Evolutionary conservation across 1,140 invertebrate species (phyloP).

Genomic region (Cyrtorhinus lividipennis): DNA sequence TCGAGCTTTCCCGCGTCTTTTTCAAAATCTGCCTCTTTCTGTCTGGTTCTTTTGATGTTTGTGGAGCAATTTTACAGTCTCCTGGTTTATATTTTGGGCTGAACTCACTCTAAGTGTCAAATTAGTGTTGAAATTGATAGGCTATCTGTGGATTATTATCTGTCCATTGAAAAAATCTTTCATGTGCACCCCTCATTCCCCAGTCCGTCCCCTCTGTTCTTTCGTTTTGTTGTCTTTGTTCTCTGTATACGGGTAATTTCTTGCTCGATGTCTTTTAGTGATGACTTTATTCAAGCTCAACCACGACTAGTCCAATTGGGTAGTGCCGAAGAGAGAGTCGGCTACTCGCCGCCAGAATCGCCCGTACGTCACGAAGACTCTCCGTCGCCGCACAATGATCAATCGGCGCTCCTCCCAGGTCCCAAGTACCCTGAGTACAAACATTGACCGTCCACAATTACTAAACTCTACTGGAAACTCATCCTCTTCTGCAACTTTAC

Average conservation of each 20-base stretch:
- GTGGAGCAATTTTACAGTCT: no score
- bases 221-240: neutral
- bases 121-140: no score
- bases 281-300: slow-evolving; percentile 88
- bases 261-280: slow-evolving; percentile 42
- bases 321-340: slow-evolving; percentile 64
- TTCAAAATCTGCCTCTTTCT: no score
- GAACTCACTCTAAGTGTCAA: no score
- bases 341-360: slow-evolving; percentile 16
- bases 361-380: slow-evolving; percentile 23
- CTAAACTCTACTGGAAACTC: slow-evolving; percentile 11
- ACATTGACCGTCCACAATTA: slow-evolving; percentile 31
- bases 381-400: slow-evolving; percentile 34
- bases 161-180: no score
- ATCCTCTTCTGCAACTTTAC: slow-evolving; percentile 22
- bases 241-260: slow-evolving; percentile 25
- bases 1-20: no score
- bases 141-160: no score
- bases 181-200: no score
- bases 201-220: neutral
- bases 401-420: slow-evolving; percentile 33
- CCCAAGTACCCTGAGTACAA: slow-evolving; percentile 38
- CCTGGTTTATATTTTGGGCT: no score
- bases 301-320: slow-evolving; percentile 80
- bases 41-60: no score